Evolutionary conservation across 2,888 invertebrate genomes (phyloP).

Genomic region (Lobophora halterata): DNA sequence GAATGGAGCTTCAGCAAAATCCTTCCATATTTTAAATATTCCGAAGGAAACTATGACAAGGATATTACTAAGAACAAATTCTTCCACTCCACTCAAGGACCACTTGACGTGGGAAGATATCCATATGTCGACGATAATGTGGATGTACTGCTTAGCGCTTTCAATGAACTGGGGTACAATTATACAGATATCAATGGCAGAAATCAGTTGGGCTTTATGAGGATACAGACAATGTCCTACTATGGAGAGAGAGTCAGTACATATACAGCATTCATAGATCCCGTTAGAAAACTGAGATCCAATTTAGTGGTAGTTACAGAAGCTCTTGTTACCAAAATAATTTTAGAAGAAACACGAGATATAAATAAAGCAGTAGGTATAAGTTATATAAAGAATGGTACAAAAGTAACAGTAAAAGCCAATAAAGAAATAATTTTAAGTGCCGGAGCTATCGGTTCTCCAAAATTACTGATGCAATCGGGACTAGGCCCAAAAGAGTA

Average conservation of each 20-base stretch:
- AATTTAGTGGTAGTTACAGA: slow-evolving; percentile 64
- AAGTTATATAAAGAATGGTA: slow-evolving; percentile 68
- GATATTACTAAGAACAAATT: slow-evolving; percentile 67
- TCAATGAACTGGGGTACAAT: slow-evolving; percentile 69
- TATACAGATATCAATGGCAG: slow-evolving; percentile 71
- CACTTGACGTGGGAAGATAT: slow-evolving; percentile 69
- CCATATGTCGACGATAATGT: slow-evolving; percentile 70
- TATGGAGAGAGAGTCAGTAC: slow-evolving; percentile 72
- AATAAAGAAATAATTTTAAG: slow-evolving; percentile 65
- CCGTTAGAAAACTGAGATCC: slow-evolving; percentile 57
- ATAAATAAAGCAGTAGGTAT: slow-evolving; percentile 51
- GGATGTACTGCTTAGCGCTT: slow-evolving; percentile 64
- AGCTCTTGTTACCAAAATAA: slow-evolving; percentile 65
- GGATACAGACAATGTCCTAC: slow-evolving; percentile 70
- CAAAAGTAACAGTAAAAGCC: slow-evolving; percentile 50
- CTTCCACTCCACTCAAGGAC: slow-evolving; percentile 70
- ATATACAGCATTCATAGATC: slow-evolving; percentile 69
- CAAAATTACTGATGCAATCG: slow-evolving; percentile 71
- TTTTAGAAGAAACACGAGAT: slow-evolving; percentile 49
- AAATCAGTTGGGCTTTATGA: slow-evolving; percentile 69
- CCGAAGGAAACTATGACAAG: slow-evolving; percentile 73
- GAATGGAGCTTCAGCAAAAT: slow-evolving; percentile 68
- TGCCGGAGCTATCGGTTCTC: slow-evolving; percentile 70
- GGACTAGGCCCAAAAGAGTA: slow-evolving; percentile 71
- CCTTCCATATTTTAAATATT: slow-evolving; percentile 71